These are phyloP conservation scores for human (Homo sapiens) DNA, from an alignment of 2,113 vertebrate species.

Conservation along the genomic window GRCh38 chr14:62843001-62843500, in stretches of 20 bases:
- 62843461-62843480: no score
- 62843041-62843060: background rate
- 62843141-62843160: background rate
- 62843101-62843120: background rate
- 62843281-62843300: background rate
- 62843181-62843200: background rate
- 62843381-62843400: background rate
- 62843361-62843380: background rate
- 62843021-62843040: background rate
- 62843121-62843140: background rate
- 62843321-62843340: background rate
- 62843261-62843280: background rate
- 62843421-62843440: no score
- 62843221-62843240: constrained; percentile 20
- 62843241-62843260: background rate
- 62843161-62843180: background rate
- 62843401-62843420: background rate
- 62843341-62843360: background rate
- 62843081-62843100: background rate
- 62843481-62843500: no score
- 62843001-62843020: background rate
- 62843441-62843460: no score
- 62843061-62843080: background rate
- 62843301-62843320: background rate
- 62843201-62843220: background rate